Evolutionary conservation across 2,113 vertebrate species (phyloP).

Genomic region (Pedetes capensis): DNA sequence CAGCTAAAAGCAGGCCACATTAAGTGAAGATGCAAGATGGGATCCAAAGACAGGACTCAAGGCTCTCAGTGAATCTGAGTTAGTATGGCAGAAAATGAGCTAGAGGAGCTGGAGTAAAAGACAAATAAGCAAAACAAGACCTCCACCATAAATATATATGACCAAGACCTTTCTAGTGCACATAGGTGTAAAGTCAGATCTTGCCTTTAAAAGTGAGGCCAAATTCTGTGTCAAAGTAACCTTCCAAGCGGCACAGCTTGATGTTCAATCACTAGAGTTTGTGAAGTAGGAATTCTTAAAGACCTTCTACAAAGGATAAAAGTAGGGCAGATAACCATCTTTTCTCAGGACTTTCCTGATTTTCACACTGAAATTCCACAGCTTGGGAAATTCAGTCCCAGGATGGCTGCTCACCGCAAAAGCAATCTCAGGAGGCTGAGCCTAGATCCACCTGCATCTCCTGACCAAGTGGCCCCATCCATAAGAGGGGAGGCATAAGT

Average conservation of each 20-base stretch:
- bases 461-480: not conserved
- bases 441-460: not conserved
- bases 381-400: not conserved
- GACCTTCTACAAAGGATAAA: not conserved
- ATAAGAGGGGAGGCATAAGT: not conserved
- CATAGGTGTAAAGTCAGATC: not conserved
- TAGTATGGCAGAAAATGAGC: not conserved
- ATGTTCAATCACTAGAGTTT: not conserved
- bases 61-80: not conserved
- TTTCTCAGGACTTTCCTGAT: not conserved
- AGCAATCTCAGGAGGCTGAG: not conserved
- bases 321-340: not conserved
- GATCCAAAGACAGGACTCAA: not conserved
- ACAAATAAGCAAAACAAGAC: not conserved
- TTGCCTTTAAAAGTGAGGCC: not conserved
- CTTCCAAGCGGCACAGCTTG: not conserved
- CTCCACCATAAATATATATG: not conserved
- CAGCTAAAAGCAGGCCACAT: not conserved
- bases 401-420: not conserved
- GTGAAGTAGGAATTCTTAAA: slow-evolving; percentile 17
- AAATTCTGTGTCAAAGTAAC: not conserved
- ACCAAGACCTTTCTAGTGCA: not conserved
- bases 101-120: not conserved
- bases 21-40: not conserved
- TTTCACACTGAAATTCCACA: not conserved